phyloP scores from a whole-genome alignment of 2,113 vertebrate genomes.

The Parus major region DNA sequence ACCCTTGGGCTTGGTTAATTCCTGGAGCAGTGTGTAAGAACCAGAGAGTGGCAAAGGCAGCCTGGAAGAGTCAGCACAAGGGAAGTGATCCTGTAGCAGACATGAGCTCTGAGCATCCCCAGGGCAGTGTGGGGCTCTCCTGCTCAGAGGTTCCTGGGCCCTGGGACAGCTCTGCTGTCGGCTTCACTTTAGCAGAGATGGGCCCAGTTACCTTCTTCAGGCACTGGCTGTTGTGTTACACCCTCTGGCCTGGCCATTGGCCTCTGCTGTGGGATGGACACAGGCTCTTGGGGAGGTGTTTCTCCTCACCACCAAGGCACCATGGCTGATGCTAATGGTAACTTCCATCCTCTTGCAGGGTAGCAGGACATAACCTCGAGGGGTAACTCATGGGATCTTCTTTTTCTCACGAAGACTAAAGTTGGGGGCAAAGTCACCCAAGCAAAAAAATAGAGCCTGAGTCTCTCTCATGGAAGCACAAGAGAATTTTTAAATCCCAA shows the following conservation, averaged over 20 bases:
- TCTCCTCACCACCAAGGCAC: neutral
- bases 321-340: neutral
- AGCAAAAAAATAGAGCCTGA: neutral
- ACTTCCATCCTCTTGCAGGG: neutral
- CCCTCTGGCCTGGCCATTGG: neutral
- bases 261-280: neutral
- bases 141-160: neutral
- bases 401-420: neutral
- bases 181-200: neutral
- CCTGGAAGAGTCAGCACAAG: neutral
- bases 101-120: neutral
- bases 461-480: neutral
- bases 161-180: neutral
- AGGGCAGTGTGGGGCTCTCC: neutral
- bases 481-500: neutral
- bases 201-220: neutral
- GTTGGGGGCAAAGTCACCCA: neutral
- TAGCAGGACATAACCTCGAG: accelerated
- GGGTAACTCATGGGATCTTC: neutral
- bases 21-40: neutral
- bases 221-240: neutral
- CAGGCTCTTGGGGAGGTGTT: neutral
- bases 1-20: neutral
- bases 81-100: neutral
- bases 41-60: neutral